Evolutionary conservation across 2,888 invertebrate species (phyloP).

Genomic region (Brachypterus glaber): DNA sequence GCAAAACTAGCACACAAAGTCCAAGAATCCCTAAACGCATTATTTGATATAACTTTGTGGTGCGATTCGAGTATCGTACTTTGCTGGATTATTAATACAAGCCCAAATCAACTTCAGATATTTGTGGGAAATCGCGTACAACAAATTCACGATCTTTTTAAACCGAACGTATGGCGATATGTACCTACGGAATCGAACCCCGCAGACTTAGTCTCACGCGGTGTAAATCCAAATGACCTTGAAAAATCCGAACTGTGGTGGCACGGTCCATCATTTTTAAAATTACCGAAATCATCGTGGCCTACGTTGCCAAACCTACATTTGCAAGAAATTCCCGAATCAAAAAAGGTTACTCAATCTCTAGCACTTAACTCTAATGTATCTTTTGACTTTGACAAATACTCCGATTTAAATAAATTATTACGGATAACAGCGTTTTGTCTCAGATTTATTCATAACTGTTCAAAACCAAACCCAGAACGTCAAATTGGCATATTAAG

Average conservation of each 20-base stretch:
- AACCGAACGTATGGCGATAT: slow-evolving; percentile 10
- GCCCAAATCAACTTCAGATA: slow-evolving; percentile 9
- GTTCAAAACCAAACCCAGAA: slow-evolving; percentile 4
- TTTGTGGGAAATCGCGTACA: slow-evolving; percentile 16
- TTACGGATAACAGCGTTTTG: not conserved
- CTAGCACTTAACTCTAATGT: too few relatives aligned
- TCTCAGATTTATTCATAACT: not conserved
- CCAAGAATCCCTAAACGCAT: too few relatives aligned
- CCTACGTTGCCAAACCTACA: not conserved
- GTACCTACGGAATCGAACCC: slow-evolving; percentile 13
- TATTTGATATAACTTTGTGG: too few relatives aligned
- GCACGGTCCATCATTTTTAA: too few relatives aligned
- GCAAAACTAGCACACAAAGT: too few relatives aligned
- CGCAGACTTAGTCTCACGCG: slow-evolving; percentile 14
- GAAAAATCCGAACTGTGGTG: slow-evolving; percentile 8
- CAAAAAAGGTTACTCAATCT: too few relatives aligned
- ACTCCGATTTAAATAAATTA: slow-evolving; percentile 4
- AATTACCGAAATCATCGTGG: too few relatives aligned
- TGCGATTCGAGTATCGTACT: slow-evolving; percentile 11
- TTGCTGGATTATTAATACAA: slow-evolving; percentile 10
- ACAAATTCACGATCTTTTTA: slow-evolving; percentile 11
- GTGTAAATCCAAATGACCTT: slow-evolving; percentile 7
- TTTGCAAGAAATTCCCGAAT: too few relatives aligned
- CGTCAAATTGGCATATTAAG: not conserved
- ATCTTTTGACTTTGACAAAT: slow-evolving; percentile 7